Base-by-base conservation (phyloP, 2,888 invertebrate species). In the Pandemis heparana region DNA sequence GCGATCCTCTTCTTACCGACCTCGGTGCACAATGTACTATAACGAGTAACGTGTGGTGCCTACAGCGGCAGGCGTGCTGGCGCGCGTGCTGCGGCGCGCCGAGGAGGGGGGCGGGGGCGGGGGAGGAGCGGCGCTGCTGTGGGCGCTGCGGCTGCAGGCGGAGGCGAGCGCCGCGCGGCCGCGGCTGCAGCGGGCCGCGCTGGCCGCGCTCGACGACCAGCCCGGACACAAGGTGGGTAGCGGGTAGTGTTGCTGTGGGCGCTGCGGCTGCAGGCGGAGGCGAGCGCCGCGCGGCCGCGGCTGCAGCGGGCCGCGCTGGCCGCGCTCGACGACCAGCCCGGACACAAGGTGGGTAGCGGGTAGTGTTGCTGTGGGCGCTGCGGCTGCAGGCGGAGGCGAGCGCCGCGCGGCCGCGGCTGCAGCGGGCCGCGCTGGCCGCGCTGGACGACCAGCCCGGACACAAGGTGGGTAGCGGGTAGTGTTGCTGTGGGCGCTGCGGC, bases 51-150 rank as follows among this genome's bases (percentile, higher is more conserved):
- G 75, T 77, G 79, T n/a, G 75, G 74, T 69, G n/a, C n/a, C n/a
- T n/a, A 79, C 43, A 71, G 74, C 64, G 77, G 76, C 78, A 61
- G 63, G 80, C n/a, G 75, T 70, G 76, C 71, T 75, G 76, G 68
- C 74, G 69, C 64, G 71, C 38, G 68, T 56, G 63, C 72, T 64
- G 77, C 63, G 74, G 66, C 63, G 79, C 78, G 75, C 71, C 77
- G 75, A 72, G 75, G 1, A 66, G 82, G 74, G 77, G 78, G 74
- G 71, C 76, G 75, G 74, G 77, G 75, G 79, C 77, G 80, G 74
- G 80, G 81, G 77, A 77, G 18, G 82, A 81, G 78, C 79, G 79
- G 60, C 80, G 76, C 77, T 43, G 43, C 78, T 80, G 71, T 73
- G 75, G 60, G 74, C 74, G 39, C 80, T 80, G 76, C 80, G 80